Evolutionary conservation across 2,797 vertebrate species (phyloP), one percentile per base, ranked within the genome.

Genomic region (Pseudomugil gertrudae): DNA sequence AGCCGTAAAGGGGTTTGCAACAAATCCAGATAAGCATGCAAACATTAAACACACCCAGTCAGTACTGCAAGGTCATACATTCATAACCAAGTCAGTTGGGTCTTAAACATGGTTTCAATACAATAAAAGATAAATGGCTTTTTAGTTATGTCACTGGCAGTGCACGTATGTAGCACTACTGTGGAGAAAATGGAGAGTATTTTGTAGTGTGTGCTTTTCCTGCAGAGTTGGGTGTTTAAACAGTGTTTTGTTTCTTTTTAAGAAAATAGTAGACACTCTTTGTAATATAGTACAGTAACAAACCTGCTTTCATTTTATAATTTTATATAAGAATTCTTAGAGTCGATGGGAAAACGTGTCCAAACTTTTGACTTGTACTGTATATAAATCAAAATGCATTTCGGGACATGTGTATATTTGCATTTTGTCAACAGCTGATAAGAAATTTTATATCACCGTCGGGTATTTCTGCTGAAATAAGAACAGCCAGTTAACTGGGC

Each of bases 31-130:
- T 32, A 74, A 74, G 62, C 78, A 78, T 68, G 79, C 79, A 73
- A 78, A 78, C 67, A 59, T 32, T 55, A 74, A 78, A 79, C 84
- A 72, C 71, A 82, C 45, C 67, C 56, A 70, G 74, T 78, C 63
- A 70, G 78, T 70, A 70, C 75, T 60, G 72, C 78, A 71, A 82
- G 64, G 67, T 73, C 78, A 73, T 83, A 92, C 89, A 88, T 90
- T 92, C 89, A 84, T 53, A 74, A 71, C 70, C 52, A 72, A 55
- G 13, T 63, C 50, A 38, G 66, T 63, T 38, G 63, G 65, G 78
- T 79, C 79, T 40, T 9, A 14, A 66, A 52, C 9, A 21, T 57
- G 63, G 61, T 54, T 79, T 40, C 14, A 54, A 67, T 24, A 19
- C 23, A 69, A 60, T 24, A 59, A 66, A 66, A 66, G 3, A 71